Base-by-base conservation (phyloP, 2,113 vertebrate species). In the Lophochroa leadbeateri region DNA sequence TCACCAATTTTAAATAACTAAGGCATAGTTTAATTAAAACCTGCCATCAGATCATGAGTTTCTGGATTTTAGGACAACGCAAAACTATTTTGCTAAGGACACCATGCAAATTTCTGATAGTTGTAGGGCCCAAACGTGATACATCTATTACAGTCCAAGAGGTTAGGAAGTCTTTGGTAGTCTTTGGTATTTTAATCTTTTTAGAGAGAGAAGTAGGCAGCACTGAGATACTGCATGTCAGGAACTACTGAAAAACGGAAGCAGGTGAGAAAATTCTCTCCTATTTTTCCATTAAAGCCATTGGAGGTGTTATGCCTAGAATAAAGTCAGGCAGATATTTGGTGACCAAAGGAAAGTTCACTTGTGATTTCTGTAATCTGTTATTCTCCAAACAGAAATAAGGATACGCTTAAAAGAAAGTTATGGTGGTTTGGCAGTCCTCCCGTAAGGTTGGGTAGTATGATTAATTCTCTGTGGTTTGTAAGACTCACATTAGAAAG, bases 381-480 rank as follows among this genome's bases (percentile, higher is more conserved):
- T 55, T 81, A 7, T 25, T 92, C 76, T 88, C 50, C 68, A 58
- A 58, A 57, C 37, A 92, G 80, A 88, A 75, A 43, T 41, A 93
- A 53, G 50, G 77, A 35, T 60, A 37, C 9, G 58, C 88, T 67
- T 92, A 71, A 83, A 70, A 90, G 94, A 75, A 94, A 93, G 64
- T 79, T 79, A 12, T 17, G 46, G 61, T 82, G 37, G 80, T 96
- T 96, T 97, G 96, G 96, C 95, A 95, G 72, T 76, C 46, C 33
- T 96, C 96, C 95, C 39, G 0, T 95, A 8, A 78, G 72, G 60
- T n/a, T 94, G 92, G 76, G 92, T 86, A 86, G 80, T 70, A 81
- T 92, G 93, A 95, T 88, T 96, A 96, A 92, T 96, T 92, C 90
- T 96, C 69, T 93, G 96, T 78, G 92, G 94, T 97, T 96, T 96